Percentiles rank a stretch among this genome's conserved stretches.
Conservation (phyloP, 1,140 invertebrate species). For the Hypothenemus hampei region DNA sequence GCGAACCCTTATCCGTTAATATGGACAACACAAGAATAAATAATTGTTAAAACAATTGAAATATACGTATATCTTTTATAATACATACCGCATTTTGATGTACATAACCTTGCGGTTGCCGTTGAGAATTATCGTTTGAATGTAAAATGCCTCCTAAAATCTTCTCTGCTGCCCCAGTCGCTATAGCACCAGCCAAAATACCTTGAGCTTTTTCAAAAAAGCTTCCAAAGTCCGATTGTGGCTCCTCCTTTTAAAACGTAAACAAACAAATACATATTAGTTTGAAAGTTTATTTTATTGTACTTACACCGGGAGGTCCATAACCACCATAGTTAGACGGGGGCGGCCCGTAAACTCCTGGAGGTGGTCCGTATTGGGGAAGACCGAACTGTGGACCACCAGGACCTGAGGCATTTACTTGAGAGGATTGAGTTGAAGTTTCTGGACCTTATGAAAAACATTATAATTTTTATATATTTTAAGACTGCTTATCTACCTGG, state of each 20-base stretch:
- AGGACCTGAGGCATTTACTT: conserved; percentile 20
- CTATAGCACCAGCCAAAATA: conserved; percentile 35
- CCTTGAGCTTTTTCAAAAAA: conserved; percentile 37
- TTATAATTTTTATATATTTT: neutral
- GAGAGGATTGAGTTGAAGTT: conserved; percentile 13
- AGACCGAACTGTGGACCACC: conserved; percentile 16
- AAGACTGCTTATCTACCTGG: conserved; percentile 11
- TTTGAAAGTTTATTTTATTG: too few species aligned
- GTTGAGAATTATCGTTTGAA: conserved; percentile 14
- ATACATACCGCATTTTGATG: conserved; percentile 34
- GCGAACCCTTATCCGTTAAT: too few species aligned
- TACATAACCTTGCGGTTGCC: conserved; percentile 29
- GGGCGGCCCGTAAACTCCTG: conserved; percentile 26
- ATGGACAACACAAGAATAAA: too few species aligned
- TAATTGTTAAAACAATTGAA: too few species aligned
- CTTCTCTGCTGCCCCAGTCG: conserved; percentile 38
- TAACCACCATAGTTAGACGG: conserved; percentile 24
- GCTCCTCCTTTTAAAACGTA: neutral
- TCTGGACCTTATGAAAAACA: conserved; percentile 3
- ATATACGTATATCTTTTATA: neutral
- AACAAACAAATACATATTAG: neutral
- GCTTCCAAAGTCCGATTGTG: conserved; percentile 31
- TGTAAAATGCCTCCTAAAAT: conserved; percentile 32
- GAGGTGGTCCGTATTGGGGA: conserved; percentile 29
- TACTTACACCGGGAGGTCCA: conserved; percentile 29